Conservation (phyloP, 2,113 vertebrate species). For the Herpetotheres cachinnans region DNA sequence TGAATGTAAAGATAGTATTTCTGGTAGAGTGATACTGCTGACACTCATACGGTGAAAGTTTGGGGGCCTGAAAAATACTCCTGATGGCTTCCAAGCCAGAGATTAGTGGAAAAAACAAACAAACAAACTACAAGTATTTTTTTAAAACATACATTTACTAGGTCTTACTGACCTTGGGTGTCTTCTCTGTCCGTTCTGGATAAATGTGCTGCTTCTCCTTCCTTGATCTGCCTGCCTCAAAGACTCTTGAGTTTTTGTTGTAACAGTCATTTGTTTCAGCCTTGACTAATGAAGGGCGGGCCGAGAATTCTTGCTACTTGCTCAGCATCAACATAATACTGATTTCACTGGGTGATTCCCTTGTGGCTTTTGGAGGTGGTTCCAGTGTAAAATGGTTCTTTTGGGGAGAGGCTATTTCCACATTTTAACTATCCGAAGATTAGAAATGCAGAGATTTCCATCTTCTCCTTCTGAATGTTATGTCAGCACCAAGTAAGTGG, state of each 20-base stretch:
- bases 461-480: not conserved
- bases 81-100: not conserved
- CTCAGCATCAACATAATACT: not conserved
- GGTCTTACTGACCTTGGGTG: not conserved
- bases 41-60: rapidly evolving
- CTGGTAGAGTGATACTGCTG: not conserved
- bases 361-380: not conserved
- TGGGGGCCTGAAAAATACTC: not conserved
- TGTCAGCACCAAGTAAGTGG: not conserved
- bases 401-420: not conserved
- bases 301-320: not conserved
- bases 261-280: not conserved
- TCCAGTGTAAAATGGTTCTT: not conserved
- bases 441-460: not conserved
- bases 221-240: not conserved
- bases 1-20: not conserved
- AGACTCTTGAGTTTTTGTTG: not conserved
- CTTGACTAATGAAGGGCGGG: not conserved
- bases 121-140: too few relatives aligned
- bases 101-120: not conserved
- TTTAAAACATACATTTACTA: not conserved
- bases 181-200: not conserved
- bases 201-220: not conserved
- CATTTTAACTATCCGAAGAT: not conserved
- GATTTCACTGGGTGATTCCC: not conserved